These are phyloP conservation scores for Campoplex nolae DNA, from an alignment of 2,888 invertebrate species.

Conservation along the genomic window DNA sequence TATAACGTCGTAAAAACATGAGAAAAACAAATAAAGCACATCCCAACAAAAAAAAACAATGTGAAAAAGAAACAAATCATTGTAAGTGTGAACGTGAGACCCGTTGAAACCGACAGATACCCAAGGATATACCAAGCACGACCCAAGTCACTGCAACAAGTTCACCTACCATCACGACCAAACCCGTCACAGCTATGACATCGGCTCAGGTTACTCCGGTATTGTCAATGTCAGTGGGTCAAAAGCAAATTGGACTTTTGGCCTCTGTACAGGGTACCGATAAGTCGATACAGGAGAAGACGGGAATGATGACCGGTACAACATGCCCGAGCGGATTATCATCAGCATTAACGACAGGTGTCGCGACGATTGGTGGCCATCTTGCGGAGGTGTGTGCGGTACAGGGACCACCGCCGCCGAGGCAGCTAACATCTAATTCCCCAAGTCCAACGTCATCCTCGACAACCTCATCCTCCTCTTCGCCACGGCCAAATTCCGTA, in stretches of 20 bases:
- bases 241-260: constrained; percentile 81
- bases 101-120: constrained; percentile 86
- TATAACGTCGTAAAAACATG: constrained; percentile 37
- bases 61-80: constrained; percentile 61
- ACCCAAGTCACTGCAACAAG: constrained; percentile 84
- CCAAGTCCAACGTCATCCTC: constrained; percentile 82
- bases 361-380: constrained; percentile 80
- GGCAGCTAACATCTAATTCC: constrained; percentile 83
- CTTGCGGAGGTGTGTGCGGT: constrained; percentile 85
- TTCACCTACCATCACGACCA: constrained; percentile 83
- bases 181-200: constrained; percentile 79
- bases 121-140: constrained; percentile 86
- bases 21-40: constrained; percentile 37
- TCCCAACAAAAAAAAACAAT: constrained; percentile 52
- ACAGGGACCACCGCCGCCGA: constrained; percentile 82
- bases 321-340: constrained; percentile 71
- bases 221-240: constrained; percentile 80
- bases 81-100: constrained; percentile 81
- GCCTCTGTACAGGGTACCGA: constrained; percentile 77
- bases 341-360: constrained; percentile 71
- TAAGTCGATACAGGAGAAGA: constrained; percentile 79
- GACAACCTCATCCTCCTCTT: constrained; percentile 81
- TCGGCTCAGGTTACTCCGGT: constrained; percentile 80
- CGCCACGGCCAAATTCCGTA: constrained; percentile 82
- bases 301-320: constrained; percentile 73